These are phyloP conservation scores for Aphyosemion australe DNA, from an alignment of 2,113 vertebrate species.

Conservation along the genomic window DNA sequence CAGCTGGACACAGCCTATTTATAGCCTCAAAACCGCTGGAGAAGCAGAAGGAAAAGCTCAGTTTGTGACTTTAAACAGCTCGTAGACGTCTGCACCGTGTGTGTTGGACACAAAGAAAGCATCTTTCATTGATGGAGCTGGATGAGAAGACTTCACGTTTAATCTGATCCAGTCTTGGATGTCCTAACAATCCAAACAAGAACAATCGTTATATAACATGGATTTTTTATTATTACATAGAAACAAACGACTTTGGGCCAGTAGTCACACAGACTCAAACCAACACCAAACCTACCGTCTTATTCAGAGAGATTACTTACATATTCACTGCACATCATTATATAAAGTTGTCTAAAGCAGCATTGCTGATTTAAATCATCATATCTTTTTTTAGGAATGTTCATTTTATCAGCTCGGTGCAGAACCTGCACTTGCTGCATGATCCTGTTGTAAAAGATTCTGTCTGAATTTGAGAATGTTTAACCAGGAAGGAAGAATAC, in stretches of 20 bases:
- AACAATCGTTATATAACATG: not conserved
- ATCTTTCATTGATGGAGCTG: no score
- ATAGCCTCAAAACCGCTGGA: slow-evolving; percentile 55
- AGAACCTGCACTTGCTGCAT: no score
- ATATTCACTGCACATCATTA: no score
- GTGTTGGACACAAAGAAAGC: no score
- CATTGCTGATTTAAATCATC: no score
- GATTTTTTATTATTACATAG: not conserved
- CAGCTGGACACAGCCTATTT: slow-evolving; percentile 72
- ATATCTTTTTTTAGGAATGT: not conserved
- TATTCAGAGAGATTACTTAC: no score
- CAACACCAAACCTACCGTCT: no score
- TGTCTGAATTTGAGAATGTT: no score
- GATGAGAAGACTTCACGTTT: slow-evolving; percentile 5
- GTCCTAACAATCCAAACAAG: slow-evolving; percentile 7
- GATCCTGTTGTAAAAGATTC: no score
- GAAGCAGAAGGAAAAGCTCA: slow-evolving; percentile 42
- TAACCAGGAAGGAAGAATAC: not conserved
- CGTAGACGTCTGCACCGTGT: slow-evolving; percentile 20
- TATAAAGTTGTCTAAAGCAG: no score
- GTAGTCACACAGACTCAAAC: no score
- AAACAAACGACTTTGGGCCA: no score
- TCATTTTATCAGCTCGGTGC: not conserved
- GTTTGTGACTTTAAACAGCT: slow-evolving; percentile 45
- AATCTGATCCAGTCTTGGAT: not conserved